Percentiles rank a stretch among this genome's conserved stretches.
Evolutionary conservation across 2,797 vertebrate species (phyloP).

Genomic region (Fundulus diaphanus): DNA sequence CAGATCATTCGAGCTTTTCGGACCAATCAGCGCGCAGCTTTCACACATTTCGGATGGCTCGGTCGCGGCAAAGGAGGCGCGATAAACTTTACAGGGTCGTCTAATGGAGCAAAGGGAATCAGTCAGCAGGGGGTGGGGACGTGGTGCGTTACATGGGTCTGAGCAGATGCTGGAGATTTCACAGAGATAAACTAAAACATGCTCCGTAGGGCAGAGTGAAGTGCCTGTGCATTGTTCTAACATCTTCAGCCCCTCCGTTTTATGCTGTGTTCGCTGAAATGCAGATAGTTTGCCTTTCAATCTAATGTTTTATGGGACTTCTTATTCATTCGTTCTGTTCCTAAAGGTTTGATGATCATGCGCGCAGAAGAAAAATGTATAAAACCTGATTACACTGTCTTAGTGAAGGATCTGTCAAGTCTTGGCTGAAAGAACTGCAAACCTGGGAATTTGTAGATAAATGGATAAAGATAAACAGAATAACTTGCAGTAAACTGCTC

Average conservation of each 20-base stretch:
- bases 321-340: not conserved
- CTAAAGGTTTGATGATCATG: not conserved
- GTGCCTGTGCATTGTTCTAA: not conserved
- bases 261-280: not conserved
- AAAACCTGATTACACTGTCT: not conserved
- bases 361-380: not conserved
- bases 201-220: not conserved
- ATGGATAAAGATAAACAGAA: not conserved
- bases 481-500: not conserved
- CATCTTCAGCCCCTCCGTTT: not conserved
- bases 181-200: not conserved
- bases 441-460: not conserved
- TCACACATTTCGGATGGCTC: not conserved
- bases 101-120: not conserved
- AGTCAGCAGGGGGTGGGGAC: no score
- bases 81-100: not conserved
- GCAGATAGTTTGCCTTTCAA: not conserved
- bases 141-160: not conserved
- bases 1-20: constrained; percentile 78
- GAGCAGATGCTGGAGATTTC: not conserved
- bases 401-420: not conserved
- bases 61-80: not conserved
- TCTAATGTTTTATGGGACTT: not conserved
- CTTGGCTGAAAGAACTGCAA: not conserved
- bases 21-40: constrained; percentile 76